phyloP scores from a whole-genome alignment of 2,888 invertebrate species.

The Drosophila paramelanica region DNA sequence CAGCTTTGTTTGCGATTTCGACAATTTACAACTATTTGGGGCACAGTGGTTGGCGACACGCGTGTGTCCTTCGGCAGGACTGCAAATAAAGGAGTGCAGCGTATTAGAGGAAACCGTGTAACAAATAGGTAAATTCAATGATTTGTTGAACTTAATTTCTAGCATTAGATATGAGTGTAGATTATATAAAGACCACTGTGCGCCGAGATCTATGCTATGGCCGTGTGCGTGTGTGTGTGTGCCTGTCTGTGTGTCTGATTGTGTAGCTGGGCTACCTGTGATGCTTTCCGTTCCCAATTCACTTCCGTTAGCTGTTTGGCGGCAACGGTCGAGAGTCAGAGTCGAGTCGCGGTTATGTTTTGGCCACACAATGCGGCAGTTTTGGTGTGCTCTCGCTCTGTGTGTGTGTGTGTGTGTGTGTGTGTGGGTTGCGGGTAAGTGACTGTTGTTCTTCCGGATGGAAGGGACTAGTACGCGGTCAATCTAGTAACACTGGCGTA shows the following conservation, averaged over 20 bases:
- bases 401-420: neutral
- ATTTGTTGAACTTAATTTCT: neutral
- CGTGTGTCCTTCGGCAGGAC: neutral
- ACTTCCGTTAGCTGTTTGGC: conserved; percentile 55
- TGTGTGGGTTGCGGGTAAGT: neutral
- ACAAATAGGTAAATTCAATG: neutral
- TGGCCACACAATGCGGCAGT: conserved; percentile 69
- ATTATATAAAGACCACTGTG: conserved; percentile 29
- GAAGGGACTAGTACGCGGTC: conserved; percentile 22
- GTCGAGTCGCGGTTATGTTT: conserved; percentile 58
- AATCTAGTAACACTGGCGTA: conserved; percentile 27
- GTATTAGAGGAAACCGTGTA: neutral
- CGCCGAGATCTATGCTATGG: too few species aligned
- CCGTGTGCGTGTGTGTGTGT: neutral
- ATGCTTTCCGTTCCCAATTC: conserved; percentile 68
- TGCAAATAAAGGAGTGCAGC: neutral
- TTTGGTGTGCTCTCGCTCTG: conserved; percentile 16
- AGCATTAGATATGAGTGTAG: neutral
- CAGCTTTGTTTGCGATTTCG: conserved; percentile 49
- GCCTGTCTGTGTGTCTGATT: neutral
- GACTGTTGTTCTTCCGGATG: conserved; percentile 34
- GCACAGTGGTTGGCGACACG: neutral
- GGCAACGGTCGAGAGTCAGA: conserved; percentile 4
- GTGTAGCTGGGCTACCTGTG: conserved; percentile 50
- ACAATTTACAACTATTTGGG: conserved; percentile 67